Percentiles rank a stretch among this genome's conserved stretches.
Evolutionary conservation across 2,888 invertebrate genomes (phyloP).

Genomic region (Lycia hirtaria): DNA sequence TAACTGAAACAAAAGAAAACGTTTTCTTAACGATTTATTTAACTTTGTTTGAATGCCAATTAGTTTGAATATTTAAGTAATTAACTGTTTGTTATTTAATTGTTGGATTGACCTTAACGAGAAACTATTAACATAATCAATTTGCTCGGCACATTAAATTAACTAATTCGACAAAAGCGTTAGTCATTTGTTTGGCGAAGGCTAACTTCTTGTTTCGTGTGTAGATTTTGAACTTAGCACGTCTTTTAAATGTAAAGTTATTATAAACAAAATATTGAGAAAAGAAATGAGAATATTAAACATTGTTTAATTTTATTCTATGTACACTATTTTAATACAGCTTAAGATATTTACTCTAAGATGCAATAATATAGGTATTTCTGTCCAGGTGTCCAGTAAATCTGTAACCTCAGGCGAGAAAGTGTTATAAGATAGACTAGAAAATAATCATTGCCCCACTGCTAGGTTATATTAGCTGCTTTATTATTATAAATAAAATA

Average conservation of each 20-base stretch:
- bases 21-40: constrained; percentile 43
- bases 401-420: constrained; percentile 27
- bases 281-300: no score
- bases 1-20: constrained; percentile 71
- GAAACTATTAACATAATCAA: constrained; percentile 5
- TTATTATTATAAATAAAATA: constrained; percentile 26
- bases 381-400: constrained; percentile 15
- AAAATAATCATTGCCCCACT: constrained; percentile 36
- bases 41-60: constrained; percentile 41
- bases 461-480: constrained; percentile 21
- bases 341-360: no score
- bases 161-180: not conserved
- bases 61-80: constrained; percentile 17
- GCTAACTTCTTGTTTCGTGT: no score
- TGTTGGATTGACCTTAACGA: constrained; percentile 18
- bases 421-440: constrained; percentile 32
- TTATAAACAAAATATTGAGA: no score
- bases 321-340: no score
- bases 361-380: not conserved
- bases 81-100: constrained; percentile 21
- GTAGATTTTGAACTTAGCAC: no score
- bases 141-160: not conserved
- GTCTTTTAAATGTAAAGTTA: no score
- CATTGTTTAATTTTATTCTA: no score
- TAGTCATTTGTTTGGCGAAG: not conserved